phyloP scores from a whole-genome alignment of 2,888 invertebrate genomes.

The Zhuqinia jingwanae region DNA sequence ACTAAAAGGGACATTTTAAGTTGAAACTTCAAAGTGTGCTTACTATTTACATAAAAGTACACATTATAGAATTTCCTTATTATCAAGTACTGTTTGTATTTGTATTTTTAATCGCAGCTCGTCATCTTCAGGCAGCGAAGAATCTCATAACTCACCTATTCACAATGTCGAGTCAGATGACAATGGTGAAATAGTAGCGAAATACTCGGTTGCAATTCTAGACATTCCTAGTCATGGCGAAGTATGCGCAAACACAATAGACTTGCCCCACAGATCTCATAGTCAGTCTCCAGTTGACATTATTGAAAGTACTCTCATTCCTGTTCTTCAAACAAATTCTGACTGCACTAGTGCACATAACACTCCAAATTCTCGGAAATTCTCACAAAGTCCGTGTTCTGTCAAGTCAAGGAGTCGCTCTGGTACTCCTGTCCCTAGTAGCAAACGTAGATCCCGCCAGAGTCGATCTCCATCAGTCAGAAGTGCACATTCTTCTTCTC shows the following conservation, averaged over 20 bases:
- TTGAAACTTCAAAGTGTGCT: neutral
- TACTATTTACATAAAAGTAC: neutral
- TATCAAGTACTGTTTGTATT: neutral
- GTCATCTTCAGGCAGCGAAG: slow-evolving; percentile 61
- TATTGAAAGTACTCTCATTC: slow-evolving; percentile 71
- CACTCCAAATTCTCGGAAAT: slow-evolving; percentile 55
- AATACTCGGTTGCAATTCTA: slow-evolving; percentile 77
- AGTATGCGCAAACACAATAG: slow-evolving; percentile 62
- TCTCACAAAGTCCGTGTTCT: slow-evolving; percentile 64
- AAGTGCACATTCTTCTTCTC: slow-evolving; percentile 66
- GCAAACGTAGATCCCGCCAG: slow-evolving; percentile 53
- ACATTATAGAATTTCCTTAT: neutral
- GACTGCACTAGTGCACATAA: slow-evolving; percentile 49
- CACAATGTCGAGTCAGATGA: slow-evolving; percentile 63
- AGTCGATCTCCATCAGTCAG: slow-evolving; percentile 62
- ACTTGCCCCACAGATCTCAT: slow-evolving; percentile 54
- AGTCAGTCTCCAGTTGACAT: slow-evolving; percentile 70
- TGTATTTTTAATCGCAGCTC: slow-evolving; percentile 47
- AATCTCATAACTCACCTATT: slow-evolving; percentile 65
- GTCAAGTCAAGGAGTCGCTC: slow-evolving; percentile 69
- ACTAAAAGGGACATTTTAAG: no score
- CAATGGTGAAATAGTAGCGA: slow-evolving; percentile 69
- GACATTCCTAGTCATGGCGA: slow-evolving; percentile 73
- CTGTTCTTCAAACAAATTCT: slow-evolving; percentile 69
- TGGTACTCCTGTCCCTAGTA: slow-evolving; percentile 53